Percentiles rank a stretch among this genome's conserved stretches.
phyloP scores from a whole-genome alignment of 2,797 vertebrate genomes.

The Bovichtus diacanthus region DNA sequence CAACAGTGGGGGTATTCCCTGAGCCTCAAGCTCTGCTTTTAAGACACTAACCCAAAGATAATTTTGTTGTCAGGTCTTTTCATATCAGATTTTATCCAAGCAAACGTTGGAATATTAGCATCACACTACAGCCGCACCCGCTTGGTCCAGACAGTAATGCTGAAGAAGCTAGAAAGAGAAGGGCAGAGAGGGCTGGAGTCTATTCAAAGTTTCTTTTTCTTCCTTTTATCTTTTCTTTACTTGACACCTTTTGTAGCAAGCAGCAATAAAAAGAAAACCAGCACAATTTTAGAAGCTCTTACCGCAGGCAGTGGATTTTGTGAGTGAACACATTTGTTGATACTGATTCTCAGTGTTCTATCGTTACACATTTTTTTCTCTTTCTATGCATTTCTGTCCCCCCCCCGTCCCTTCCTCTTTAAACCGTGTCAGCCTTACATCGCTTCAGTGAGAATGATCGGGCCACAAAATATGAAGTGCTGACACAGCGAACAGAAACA shows the following conservation, averaged over 20 bases:
- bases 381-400: neutral
- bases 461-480: conserved; percentile 62
- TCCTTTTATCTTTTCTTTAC: conserved; percentile 9
- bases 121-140: neutral
- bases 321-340: conserved; percentile 17
- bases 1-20: neutral
- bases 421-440: conserved; percentile 30
- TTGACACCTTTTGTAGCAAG: neutral
- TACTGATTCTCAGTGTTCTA: conserved; percentile 23
- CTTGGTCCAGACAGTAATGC: neutral
- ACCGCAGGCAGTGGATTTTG: conserved; percentile 14
- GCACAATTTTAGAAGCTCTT: conserved; percentile 11
- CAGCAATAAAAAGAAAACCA: conserved; percentile 8
- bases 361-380: conserved; percentile 14
- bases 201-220: neutral
- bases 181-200: neutral
- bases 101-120: neutral
- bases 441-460: conserved; percentile 41
- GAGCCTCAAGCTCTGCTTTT: neutral
- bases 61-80: conserved; percentile 23
- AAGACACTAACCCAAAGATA: neutral
- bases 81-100: neutral
- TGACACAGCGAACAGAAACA: conserved; percentile 63
- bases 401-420: conserved; percentile 4
- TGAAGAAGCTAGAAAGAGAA: neutral